These are phyloP conservation scores for Albula glossodonta DNA, from an alignment of 2,113 vertebrate genomes.

Conservation along the genomic window DNA sequence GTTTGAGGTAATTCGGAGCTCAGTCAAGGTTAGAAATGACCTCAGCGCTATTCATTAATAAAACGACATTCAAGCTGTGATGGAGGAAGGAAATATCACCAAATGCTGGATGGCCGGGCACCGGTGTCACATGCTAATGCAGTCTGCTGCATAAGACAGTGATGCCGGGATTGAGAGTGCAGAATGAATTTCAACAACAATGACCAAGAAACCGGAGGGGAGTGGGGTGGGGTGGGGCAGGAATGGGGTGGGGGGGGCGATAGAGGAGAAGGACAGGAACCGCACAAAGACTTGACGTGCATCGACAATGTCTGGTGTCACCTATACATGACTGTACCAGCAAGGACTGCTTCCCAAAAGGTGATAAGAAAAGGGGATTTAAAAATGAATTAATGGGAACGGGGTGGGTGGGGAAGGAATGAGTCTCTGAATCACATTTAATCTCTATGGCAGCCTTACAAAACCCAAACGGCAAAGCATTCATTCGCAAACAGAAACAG, in stretches of 20 bases:
- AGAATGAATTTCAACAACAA: constrained; percentile 29
- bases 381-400: constrained; percentile 20
- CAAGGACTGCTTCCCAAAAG: constrained; percentile 2
- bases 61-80: constrained; percentile 22
- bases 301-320: constrained; percentile 16
- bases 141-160: background rate
- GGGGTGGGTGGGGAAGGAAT: background rate
- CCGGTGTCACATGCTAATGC: constrained; percentile 14
- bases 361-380: constrained; percentile 13
- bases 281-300: constrained; percentile 1
- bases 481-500: background rate
- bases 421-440: constrained; percentile 12
- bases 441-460: constrained; percentile 16
- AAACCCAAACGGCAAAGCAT: constrained; percentile 17
- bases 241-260: too few species aligned
- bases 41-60: constrained; percentile 32
- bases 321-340: background rate
- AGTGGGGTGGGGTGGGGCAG: too few species aligned
- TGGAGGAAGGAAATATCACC: constrained; percentile 16
- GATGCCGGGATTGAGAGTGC: background rate
- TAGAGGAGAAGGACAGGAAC: background rate
- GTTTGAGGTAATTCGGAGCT: background rate
- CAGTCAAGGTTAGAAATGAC: constrained; percentile 34
- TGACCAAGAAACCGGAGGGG: background rate
- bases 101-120: background rate